Evolutionary conservation across 2,113 vertebrate species (phyloP).

Genomic region (Panthera uncia): DNA sequence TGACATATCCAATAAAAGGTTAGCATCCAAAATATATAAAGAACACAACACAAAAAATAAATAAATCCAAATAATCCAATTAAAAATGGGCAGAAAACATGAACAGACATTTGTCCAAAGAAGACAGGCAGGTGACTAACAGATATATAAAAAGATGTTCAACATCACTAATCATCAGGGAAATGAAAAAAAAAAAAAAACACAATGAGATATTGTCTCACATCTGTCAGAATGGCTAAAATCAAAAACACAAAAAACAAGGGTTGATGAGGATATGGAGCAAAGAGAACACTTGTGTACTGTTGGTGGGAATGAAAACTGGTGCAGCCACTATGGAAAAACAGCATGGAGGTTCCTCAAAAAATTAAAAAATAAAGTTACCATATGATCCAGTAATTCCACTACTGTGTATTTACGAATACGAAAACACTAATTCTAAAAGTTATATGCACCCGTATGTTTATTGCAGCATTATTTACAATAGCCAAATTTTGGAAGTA

Average conservation of each 20-base stretch:
- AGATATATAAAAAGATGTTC: background rate
- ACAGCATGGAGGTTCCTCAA: background rate
- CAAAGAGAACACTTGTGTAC: background rate
- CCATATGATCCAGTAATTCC: background rate
- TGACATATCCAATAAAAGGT: background rate
- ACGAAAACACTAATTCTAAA: background rate
- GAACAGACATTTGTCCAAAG: background rate
- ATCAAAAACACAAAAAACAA: background rate
- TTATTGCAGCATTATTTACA: background rate
- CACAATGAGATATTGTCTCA: background rate
- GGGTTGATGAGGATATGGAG: background rate
- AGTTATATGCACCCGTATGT: background rate
- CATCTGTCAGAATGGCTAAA: background rate
- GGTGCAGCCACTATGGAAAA: background rate
- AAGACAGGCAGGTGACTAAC: background rate
- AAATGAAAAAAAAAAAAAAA: background rate
- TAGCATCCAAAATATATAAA: background rate
- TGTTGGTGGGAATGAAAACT: background rate
- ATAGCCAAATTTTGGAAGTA: background rate
- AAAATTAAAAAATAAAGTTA: background rate
- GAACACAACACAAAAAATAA: background rate
- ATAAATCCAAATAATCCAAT: background rate
- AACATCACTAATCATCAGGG: background rate
- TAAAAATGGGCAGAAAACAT: background rate
- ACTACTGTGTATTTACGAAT: background rate